These are phyloP conservation scores for Erpobdella octoculata DNA, from an alignment of 2,888 invertebrate genomes.

Conservation along the genomic window DNA sequence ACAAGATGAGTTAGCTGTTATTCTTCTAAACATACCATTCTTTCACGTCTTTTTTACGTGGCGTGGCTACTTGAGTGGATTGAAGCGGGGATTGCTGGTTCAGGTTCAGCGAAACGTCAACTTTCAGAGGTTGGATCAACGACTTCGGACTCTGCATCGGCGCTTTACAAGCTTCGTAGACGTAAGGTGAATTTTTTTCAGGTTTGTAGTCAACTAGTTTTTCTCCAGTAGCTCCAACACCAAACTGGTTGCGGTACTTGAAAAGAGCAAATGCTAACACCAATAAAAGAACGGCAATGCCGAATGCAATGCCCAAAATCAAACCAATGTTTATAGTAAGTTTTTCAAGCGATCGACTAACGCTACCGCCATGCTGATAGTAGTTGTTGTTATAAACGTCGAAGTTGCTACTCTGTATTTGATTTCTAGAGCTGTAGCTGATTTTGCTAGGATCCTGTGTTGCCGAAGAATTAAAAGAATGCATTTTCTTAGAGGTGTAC, in stretches of 20 bases:
- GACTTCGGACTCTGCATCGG: not conserved
- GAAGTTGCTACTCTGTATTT: slow-evolving; percentile 3
- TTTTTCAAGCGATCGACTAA: slow-evolving; percentile 6
- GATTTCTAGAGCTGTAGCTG: not conserved
- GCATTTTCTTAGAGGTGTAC: not conserved
- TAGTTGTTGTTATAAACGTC: slow-evolving; percentile 7
- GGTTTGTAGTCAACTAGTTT: not conserved
- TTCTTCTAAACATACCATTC: slow-evolving; percentile 28
- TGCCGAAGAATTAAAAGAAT: not conserved
- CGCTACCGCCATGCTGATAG: not conserved
- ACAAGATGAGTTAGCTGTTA: not conserved
- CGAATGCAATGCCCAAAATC: slow-evolving; percentile 80
- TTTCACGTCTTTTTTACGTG: slow-evolving; percentile 30
- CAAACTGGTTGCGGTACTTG: slow-evolving; percentile 41
- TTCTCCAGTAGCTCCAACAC: not conserved
- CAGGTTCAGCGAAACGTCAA: slow-evolving; percentile 10
- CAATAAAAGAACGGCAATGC: slow-evolving; percentile 73
- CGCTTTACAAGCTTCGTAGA: not conserved
- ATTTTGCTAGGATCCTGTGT: not conserved
- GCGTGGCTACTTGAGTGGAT: slow-evolving; percentile 10
- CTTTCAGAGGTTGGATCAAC: not conserved
- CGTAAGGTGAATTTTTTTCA: not conserved
- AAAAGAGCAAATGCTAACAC: slow-evolving; percentile 68
- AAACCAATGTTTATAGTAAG: slow-evolving; percentile 50
- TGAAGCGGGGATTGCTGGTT: slow-evolving; percentile 13